Evolutionary conservation across 2,888 invertebrate species (phyloP).

Genomic region (Eupithecia insigniata): DNA sequence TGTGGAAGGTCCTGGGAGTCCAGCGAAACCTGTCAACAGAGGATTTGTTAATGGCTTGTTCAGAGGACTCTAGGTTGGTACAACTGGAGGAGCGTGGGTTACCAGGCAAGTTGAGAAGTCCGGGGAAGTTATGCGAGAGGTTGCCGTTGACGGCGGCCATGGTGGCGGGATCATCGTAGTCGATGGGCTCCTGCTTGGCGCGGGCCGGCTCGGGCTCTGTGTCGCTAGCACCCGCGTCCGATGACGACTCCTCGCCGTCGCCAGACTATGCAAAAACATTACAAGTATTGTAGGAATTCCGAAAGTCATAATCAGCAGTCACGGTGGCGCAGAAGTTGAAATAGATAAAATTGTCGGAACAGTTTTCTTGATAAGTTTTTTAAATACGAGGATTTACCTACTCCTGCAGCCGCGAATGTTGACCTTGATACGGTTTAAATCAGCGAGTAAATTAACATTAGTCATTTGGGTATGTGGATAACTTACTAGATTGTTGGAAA

Average conservation of each 20-base stretch:
- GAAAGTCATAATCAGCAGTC: too few species aligned
- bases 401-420: not conserved
- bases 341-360: too few species aligned
- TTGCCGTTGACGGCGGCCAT: constrained; percentile 86
- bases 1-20: constrained; percentile 91
- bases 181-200: constrained; percentile 90
- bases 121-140: constrained; percentile 90
- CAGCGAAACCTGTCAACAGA: constrained; percentile 86
- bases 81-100: constrained; percentile 27
- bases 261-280: constrained; percentile 57
- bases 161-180: constrained; percentile 88
- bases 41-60: constrained; percentile 13
- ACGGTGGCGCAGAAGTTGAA: too few species aligned
- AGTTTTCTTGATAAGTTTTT: not conserved
- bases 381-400: too few species aligned
- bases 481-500: constrained; percentile 81
- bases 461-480: not conserved
- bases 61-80: not conserved
- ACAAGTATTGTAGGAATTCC: too few species aligned
- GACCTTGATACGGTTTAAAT: too few species aligned
- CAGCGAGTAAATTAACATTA: too few species aligned
- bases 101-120: constrained; percentile 93
- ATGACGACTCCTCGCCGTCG: constrained; percentile 92
- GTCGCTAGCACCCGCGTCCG: constrained; percentile 91
- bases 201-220: constrained; percentile 84